Conservation (phyloP, 2,888 invertebrate species). For the Spisula solida region DNA sequence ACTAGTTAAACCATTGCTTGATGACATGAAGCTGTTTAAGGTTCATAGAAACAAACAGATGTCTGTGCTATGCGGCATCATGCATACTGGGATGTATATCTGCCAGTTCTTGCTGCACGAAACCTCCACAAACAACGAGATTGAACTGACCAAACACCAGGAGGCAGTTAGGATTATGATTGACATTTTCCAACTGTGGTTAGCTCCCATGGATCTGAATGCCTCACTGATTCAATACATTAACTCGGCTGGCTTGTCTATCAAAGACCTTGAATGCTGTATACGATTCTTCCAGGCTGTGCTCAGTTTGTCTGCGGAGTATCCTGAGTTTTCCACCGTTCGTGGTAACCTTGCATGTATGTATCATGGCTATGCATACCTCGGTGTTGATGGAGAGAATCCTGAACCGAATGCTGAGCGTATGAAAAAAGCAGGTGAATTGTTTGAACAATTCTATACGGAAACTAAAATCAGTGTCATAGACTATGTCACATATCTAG, state of each 20-base stretch:
- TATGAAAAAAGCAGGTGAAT: conserved; percentile 26
- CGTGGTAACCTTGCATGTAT: conserved; percentile 41
- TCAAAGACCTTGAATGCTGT: conserved; percentile 28
- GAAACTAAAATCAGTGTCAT: conserved; percentile 32
- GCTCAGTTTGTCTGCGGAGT: conserved; percentile 37
- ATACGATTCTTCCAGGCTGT: conserved; percentile 38
- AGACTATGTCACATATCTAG: conserved; percentile 44
- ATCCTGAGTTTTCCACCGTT: conserved; percentile 33
- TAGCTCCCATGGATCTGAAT: conserved; percentile 37
- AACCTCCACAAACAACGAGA: conserved; percentile 21
- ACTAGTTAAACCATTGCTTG: conserved; percentile 52
- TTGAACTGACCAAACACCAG: conserved; percentile 27
- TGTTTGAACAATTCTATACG: conserved; percentile 39
- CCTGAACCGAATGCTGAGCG: background rate
- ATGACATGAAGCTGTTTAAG: conserved; percentile 50
- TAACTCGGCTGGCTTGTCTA: conserved; percentile 31
- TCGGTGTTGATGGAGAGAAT: background rate
- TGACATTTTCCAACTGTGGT: conserved; percentile 40
- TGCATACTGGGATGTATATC: conserved; percentile 47
- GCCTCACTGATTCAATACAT: conserved; percentile 48
- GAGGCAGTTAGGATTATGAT: conserved; percentile 46
- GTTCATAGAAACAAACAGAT: conserved; percentile 42
- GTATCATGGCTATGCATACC: conserved; percentile 37
- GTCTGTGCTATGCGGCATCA: conserved; percentile 38
- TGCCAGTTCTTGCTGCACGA: conserved; percentile 46